Evolutionary conservation across 2,888 invertebrate species (phyloP).

Genomic region (Diachrysia chrysitis): DNA sequence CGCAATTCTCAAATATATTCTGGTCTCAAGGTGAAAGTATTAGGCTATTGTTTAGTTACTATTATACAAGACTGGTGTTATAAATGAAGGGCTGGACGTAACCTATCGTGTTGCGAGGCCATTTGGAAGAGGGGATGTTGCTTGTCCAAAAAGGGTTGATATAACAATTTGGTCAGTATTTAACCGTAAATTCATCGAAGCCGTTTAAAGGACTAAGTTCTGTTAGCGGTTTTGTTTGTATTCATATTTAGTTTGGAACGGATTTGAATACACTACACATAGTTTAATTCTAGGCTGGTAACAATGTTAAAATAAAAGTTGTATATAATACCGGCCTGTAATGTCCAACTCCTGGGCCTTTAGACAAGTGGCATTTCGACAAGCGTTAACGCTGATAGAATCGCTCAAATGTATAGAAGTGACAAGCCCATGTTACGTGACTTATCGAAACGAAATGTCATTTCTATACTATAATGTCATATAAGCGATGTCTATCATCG

Average conservation of each 20-base stretch:
- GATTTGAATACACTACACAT: background rate
- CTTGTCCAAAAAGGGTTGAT: background rate
- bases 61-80: constrained; percentile 40
- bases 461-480: too few species aligned
- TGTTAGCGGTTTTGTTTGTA: background rate
- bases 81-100: constrained; percentile 26
- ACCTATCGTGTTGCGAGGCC: background rate
- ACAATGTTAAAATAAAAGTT: too few species aligned
- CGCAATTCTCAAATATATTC: constrained; percentile 34
- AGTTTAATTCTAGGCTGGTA: too few species aligned
- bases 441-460: too few species aligned
- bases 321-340: too few species aligned
- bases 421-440: too few species aligned
- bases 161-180: background rate
- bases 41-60: constrained; percentile 34
- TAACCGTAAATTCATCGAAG: background rate
- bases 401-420: too few species aligned
- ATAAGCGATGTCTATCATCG: too few species aligned
- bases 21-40: constrained; percentile 48
- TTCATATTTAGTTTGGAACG: background rate
- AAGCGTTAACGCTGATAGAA: too few species aligned
- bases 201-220: background rate
- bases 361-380: too few species aligned
- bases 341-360: too few species aligned
- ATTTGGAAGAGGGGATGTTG: background rate